These are phyloP conservation scores for Cataglyphis albicans DNA, from an alignment of 2,888 invertebrate species.

Conservation along the genomic window DNA sequence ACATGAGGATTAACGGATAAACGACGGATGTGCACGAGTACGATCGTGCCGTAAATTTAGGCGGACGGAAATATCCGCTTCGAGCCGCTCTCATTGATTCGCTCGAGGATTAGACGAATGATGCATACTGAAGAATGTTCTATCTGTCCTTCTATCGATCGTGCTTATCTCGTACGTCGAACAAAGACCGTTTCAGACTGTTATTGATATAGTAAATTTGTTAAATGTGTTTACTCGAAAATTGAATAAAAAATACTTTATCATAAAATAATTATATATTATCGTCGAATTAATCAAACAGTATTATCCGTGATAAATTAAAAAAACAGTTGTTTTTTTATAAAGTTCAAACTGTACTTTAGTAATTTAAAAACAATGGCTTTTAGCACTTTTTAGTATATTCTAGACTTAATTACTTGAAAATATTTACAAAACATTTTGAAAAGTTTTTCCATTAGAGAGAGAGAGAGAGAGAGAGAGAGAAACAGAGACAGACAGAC, in stretches of 20 bases:
- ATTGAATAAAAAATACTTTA: not conserved
- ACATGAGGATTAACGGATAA: constrained; percentile 39
- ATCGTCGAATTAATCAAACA: not conserved
- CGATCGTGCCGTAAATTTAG: constrained; percentile 42
- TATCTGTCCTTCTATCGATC: constrained; percentile 27
- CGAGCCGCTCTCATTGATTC: constrained; percentile 45
- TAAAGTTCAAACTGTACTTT: not conserved
- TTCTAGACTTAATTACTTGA: not conserved
- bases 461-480: too few relatives aligned
- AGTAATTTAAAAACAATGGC: not conserved
- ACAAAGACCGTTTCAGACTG: constrained; percentile 9
- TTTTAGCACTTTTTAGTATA: not conserved
- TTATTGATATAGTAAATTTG: constrained; percentile 13
- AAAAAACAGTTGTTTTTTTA: not conserved
- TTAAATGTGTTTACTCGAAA: not conserved
- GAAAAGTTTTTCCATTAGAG: not conserved
- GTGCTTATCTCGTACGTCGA: constrained; percentile 11
- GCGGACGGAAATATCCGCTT: constrained; percentile 23
- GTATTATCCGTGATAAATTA: not conserved
- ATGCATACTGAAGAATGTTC: constrained; percentile 41
- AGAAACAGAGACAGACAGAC: too few relatives aligned
- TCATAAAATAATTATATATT: not conserved
- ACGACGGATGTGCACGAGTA: constrained; percentile 22
- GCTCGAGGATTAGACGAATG: constrained; percentile 46
- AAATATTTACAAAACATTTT: not conserved